Evolutionary conservation across 2,113 vertebrate genomes (phyloP).

Genomic region (Nothocercus nigrocapillus): DNA sequence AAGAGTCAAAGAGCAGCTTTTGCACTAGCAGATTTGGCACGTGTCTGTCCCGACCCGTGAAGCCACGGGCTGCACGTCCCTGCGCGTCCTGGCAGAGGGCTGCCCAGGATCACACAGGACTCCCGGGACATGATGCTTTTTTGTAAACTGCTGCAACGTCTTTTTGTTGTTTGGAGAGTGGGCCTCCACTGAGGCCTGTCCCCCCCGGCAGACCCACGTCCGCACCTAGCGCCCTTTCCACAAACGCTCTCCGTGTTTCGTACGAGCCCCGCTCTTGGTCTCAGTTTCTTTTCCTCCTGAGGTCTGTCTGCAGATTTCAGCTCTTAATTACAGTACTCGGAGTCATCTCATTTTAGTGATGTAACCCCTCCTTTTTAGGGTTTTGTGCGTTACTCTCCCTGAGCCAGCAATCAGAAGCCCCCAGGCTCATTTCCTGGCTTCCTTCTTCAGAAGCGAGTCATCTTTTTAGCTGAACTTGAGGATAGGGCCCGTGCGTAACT

Average conservation of each 20-base stretch:
- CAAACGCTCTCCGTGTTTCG: neutral
- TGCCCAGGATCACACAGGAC: neutral
- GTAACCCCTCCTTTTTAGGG: neutral
- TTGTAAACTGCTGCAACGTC: neutral
- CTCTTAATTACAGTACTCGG: neutral
- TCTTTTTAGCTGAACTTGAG: slow-evolving; percentile 17
- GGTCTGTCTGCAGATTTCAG: neutral
- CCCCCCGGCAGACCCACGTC: neutral
- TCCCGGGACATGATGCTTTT: neutral
- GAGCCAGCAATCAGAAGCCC: slow-evolving; percentile 2
- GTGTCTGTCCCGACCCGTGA: neutral
- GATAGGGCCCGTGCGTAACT: neutral
- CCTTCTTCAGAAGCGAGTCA: neutral
- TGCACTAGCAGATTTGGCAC: neutral
- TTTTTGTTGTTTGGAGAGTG: neutral
- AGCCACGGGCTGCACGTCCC: neutral
- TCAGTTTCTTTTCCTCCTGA: neutral
- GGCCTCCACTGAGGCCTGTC: neutral
- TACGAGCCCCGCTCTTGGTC: neutral
- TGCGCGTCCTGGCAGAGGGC: neutral
- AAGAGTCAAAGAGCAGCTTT: neutral
- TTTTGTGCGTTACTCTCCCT: neutral
- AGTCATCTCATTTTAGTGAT: neutral
- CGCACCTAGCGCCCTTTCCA: neutral
- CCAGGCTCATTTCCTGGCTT: slow-evolving; percentile 27